Base-by-base conservation (phyloP, 2,113 vertebrate species). In the Oreotragus oreotragus region DNA sequence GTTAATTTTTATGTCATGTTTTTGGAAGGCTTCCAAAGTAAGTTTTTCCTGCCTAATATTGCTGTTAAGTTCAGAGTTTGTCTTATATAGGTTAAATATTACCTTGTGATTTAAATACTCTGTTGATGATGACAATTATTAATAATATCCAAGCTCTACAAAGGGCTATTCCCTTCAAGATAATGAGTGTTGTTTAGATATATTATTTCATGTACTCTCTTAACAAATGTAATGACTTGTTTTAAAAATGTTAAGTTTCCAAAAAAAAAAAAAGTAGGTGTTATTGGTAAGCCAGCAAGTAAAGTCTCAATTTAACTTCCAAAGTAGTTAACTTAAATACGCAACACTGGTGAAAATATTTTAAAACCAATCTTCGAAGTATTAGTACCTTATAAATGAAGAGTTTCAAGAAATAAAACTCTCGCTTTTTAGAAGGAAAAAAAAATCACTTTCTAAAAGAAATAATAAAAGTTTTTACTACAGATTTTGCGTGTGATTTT, bases 1-100 rank as follows among this genome's bases (percentile, higher is more conserved):
- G 98, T 98, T 99, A 98, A 99, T 99, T 99, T 98, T 98, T 98
- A 98, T 98, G 98, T 98, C 98, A 98, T 92, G 36, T 79, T 98
- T 98, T 93, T 99, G 98, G 98, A 98, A 98, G 81, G 28, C 53
- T 97, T 98, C 98, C 98, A 98, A 97, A 97, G 83, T 96, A 96
- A 90, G 96, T 94, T 98, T 97, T 94, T 97, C 97, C 81, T 98
- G 98, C 88, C 97, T 98, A 98, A 96, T 95, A 97, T 64, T 87
- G 84, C 91, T 97, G 58, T 90, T 70, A 96, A 89, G 81, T 98
- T 98, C 96, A 95, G 97, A 88, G 97, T 85, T 95, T 98, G 96
- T 94, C 70, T 97, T 96, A 97, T 16, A 73, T 27, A 97, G 33
- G 77, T 97, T 98, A 98, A 98, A 98, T 97, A 98, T 98, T 98